Base-by-base conservation (phyloP, 64 coral and sea anemone genomes). In the Montipora capricornis region DNA sequence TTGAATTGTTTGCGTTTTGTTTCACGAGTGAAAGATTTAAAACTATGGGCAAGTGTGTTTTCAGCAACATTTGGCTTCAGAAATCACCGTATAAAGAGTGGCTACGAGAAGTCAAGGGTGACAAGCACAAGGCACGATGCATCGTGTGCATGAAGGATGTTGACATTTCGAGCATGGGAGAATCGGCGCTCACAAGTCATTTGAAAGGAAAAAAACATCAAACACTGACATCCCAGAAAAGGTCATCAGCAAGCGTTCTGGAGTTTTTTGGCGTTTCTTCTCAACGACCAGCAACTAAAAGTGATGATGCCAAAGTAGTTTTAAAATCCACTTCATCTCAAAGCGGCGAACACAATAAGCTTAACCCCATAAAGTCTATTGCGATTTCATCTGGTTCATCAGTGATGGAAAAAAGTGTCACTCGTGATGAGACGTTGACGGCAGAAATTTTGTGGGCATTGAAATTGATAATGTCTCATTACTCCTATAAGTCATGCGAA, bases 131-230 rank as follows among this genome's bases (percentile, higher is more conserved):
- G 75, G 75, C 75, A 77, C 20, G 37, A 68, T 89, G 93, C 75
- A 94, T 76, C 79, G 50, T 49, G 68, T 94, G 92, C 74, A 69
- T 88, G 89, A 78, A 29, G 29, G 29, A 29, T 29, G 29, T 29
- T 29, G 29, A 29, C 29, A 29, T 29, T 29, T 29, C 29, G 29
- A 29, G 29, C 29, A 29, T 29, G 29, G 29, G 92, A 60, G 86
- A 78, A 68, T 89, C 85, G 79, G 92, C 85, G 11, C 75, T 94
- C 44, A 93, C 87, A 88, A 79, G 26, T 62, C 83, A 93, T 22
- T 46, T 73, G 16, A 93, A 93, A 61, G 61, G 91, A 79, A 52
- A 75, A 70, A 94, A 94, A 71, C 92, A 94, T 37, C 92, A 87
- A 87, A 29, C 29, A 29, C 29, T 29, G 29, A 29, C 29, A 29